Conservation (phyloP, 2,113 vertebrate species). For the Caloenas nicobarica region DNA sequence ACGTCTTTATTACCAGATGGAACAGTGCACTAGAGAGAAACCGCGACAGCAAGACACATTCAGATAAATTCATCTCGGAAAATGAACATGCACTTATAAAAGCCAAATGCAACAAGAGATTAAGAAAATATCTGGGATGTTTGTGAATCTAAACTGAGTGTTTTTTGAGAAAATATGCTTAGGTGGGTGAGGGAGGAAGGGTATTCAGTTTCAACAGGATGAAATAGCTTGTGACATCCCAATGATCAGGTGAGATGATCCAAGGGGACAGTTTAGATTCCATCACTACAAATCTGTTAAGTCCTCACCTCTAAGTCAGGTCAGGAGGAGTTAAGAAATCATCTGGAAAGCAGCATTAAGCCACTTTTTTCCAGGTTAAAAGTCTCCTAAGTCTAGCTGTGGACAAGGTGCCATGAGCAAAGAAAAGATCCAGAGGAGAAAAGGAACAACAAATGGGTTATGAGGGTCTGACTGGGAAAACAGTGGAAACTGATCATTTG, state of each 20-base stretch:
- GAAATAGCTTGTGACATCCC: background rate
- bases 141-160: background rate
- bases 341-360: background rate
- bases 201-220: background rate
- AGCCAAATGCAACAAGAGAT: background rate
- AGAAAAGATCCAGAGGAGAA: background rate
- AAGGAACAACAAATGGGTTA: conserved; percentile 20
- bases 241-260: background rate
- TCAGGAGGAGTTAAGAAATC: background rate
- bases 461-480: conserved; percentile 19
- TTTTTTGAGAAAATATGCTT: background rate
- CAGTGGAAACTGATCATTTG: conserved; percentile 2
- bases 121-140: background rate
- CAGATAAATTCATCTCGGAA: background rate
- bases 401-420: conserved; percentile 20
- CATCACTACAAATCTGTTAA: background rate
- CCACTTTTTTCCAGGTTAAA: background rate
- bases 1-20: background rate
- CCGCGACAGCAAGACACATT: background rate
- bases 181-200: background rate
- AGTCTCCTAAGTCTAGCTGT: background rate
- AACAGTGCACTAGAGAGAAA: background rate
- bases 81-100: background rate
- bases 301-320: background rate
- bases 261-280: background rate